These are phyloP conservation scores for Drosophila grimshawi DNA, from an alignment of 1,140 invertebrate species.

Conservation along the genomic window DNA sequence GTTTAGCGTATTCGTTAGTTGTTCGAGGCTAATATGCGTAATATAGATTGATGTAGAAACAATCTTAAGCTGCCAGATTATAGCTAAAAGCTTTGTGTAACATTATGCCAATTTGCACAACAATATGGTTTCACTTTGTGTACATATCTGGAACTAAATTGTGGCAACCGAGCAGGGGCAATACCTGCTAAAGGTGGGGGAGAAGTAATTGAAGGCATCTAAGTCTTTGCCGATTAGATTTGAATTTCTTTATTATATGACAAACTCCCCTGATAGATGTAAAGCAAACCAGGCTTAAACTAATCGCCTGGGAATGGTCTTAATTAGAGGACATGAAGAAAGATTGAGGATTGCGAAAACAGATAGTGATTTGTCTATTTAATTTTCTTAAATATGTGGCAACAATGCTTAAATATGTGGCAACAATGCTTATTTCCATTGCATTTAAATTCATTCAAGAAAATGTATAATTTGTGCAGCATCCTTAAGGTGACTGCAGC, in stretches of 20 bases:
- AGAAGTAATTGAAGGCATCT: too few relatives aligned
- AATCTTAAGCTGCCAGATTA: conserved; percentile 43
- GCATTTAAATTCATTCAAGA: too few relatives aligned
- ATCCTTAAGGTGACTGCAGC: not conserved
- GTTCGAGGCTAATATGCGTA: conserved; percentile 40
- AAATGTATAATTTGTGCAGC: not conserved
- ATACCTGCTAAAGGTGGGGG: too few relatives aligned
- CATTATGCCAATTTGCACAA: conserved; percentile 39
- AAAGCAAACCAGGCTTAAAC: too few relatives aligned
- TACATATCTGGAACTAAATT: not conserved
- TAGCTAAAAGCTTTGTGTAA: conserved; percentile 29
- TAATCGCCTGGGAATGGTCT: not conserved
- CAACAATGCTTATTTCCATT: not conserved
- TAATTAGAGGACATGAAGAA: not conserved
- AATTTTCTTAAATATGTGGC: too few relatives aligned
- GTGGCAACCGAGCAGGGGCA: not conserved
- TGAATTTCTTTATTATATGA: too few relatives aligned
- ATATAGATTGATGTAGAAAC: conserved; percentile 65
- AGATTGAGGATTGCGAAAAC: not conserved
- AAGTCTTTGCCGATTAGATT: too few relatives aligned
- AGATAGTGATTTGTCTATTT: too few relatives aligned
- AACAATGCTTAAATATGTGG: too few relatives aligned
- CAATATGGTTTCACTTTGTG: not conserved
- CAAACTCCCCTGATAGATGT: too few relatives aligned
- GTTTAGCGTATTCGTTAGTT: conserved; percentile 44